phyloP scores from a whole-genome alignment of 2,888 invertebrate species.

The Zhuqinia jingwanae region DNA sequence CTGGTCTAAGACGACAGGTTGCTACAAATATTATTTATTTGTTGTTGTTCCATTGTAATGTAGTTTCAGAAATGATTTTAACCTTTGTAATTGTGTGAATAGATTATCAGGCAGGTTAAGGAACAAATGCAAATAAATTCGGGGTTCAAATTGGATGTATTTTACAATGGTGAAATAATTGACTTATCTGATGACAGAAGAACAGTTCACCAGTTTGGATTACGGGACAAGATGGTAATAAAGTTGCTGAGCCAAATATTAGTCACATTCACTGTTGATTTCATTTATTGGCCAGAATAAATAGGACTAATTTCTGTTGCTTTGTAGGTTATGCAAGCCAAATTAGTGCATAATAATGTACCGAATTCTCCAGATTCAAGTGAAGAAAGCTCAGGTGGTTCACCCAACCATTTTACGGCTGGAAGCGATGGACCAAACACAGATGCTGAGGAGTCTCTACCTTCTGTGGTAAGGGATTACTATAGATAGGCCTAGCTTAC shows the following conservation, averaged over 20 bases:
- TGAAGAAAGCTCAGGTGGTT: conserved; percentile 96
- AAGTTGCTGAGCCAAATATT: neutral
- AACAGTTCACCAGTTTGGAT: conserved; percentile 91
- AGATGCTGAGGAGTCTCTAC: conserved; percentile 93
- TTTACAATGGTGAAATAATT: conserved; percentile 92
- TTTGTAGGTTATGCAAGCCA: conserved; percentile 87
- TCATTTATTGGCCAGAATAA: too few species aligned
- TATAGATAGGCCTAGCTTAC: too few species aligned
- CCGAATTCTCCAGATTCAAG: conserved; percentile 94
- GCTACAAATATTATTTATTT: too few species aligned
- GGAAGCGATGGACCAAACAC: conserved; percentile 90
- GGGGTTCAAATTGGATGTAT: conserved; percentile 94
- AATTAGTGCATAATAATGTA: conserved; percentile 87
- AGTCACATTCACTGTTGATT: too few species aligned
- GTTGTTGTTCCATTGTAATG: neutral
- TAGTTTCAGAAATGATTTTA: too few species aligned
- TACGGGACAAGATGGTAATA: conserved; percentile 93
- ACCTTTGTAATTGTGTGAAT: neutral
- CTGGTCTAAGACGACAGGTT: conserved; percentile 90
- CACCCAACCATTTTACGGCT: conserved; percentile 87
- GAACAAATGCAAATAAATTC: conserved; percentile 79
- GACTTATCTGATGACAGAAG: conserved; percentile 94
- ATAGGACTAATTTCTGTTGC: too few species aligned
- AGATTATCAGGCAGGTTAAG: conserved; percentile 79
- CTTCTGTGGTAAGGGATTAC: conserved; percentile 90